Conservation (phyloP, 2,113 vertebrate species). For the Cyanoderma ruficeps region DNA sequence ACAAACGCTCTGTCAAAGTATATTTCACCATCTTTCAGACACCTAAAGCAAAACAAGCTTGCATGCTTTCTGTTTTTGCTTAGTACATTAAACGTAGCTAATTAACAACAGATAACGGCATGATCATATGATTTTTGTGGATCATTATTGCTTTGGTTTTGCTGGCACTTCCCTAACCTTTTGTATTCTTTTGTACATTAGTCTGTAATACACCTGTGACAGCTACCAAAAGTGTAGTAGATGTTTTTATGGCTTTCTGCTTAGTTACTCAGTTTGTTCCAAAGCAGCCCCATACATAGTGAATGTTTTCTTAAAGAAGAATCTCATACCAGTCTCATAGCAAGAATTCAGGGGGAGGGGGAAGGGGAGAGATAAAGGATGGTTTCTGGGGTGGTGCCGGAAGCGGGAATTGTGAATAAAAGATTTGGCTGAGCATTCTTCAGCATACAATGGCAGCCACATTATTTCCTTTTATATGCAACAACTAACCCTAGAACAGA, state of each 20-base stretch:
- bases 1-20: conserved; percentile 74
- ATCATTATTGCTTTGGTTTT: conserved; percentile 33
- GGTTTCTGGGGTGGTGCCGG: neutral
- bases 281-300: neutral
- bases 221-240: neutral
- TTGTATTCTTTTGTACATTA: neutral
- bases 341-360: neutral
- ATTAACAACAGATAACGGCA: conserved; percentile 52
- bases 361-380: neutral
- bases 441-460: neutral
- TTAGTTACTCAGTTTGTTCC: neutral
- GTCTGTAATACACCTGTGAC: conserved; percentile 7
- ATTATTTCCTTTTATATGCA: neutral
- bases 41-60: conserved; percentile 57
- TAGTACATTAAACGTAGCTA: conserved; percentile 9
- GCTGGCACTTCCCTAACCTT: conserved; percentile 56
- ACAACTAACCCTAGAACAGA: neutral
- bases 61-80: conserved; percentile 17
- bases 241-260: conserved; percentile 12
- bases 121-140: neutral
- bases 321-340: neutral
- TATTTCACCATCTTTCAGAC: conserved; percentile 44
- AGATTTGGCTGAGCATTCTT: neutral
- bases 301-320: neutral
- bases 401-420: neutral